Base-by-base conservation (phyloP, 2,888 invertebrate genomes). In the Scaptomyza cyrtandrae region DNA sequence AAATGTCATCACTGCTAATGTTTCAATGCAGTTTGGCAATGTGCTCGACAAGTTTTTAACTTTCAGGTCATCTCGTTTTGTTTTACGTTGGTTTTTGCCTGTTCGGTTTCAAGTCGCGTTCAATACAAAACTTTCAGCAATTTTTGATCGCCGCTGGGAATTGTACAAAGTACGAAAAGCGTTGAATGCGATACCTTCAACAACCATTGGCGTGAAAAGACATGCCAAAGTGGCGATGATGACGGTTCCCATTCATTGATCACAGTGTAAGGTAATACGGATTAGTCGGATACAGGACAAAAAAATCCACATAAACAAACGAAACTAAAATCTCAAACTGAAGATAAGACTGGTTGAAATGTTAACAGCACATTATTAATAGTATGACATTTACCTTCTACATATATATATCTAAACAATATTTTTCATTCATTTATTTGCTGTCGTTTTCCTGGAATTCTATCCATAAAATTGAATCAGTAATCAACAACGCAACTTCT, bases 1-100 rank as follows among this genome's bases (percentile, higher is more conserved):
- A 90, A 90, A 90, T 90, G 90, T 90, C 90, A 90, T 90, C 90
- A 90, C 88, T 89, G 90, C 89, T 90, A 88, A 86, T 86, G 88
- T 88, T 90, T 90, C 89, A 90, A 89, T 89, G 90, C 84, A 87
- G 76, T 85, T 80, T 75, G 68, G 66, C 85, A 66, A 59, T 76
- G 75, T 52, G 65, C 65, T 54, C 55, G 67, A 63, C 64, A 69
- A 64, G 59, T 71, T 73, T 68, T 76, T 67, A 65, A 57, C 62
- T 68, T 60, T 55, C 1, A 60, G 65, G 77, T 79, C 72, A 83
- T 86, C 77, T 86, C 64, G 63, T 72, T 70, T 70, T 44, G 44
- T 19, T 50, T 31, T 58, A 50, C 4, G 19, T 43, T 19, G n/a
- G 24, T 61, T 35, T 61, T 44, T 57, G 50, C 54, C 58, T 50